phyloP scores from a whole-genome alignment of 2,888 invertebrate species.

The Omphaloscelis lunosa region DNA sequence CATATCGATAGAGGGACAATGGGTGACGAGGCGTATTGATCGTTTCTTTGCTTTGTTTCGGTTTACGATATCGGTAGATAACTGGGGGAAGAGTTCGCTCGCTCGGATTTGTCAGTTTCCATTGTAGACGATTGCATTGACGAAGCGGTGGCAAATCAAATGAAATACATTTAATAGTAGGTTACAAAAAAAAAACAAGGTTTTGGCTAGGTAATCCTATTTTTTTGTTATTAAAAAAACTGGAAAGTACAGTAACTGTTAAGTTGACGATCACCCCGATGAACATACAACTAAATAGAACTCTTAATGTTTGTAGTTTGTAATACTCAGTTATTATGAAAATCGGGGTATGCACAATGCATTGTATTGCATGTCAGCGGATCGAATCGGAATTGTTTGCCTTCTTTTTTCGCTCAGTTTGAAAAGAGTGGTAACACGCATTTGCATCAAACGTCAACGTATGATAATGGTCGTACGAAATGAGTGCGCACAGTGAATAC shows the following conservation, averaged over 20 bases:
- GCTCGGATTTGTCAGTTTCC: background rate
- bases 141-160: background rate
- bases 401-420: background rate
- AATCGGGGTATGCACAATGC: constrained; percentile 14
- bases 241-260: background rate
- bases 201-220: background rate
- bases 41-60: constrained; percentile 1
- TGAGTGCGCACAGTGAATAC: too few species aligned
- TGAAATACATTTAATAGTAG: background rate
- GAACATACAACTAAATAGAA: background rate
- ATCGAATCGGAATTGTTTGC: constrained; percentile 25
- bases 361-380: constrained; percentile 17
- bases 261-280: background rate
- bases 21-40: background rate
- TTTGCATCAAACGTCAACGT: background rate
- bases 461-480: too few species aligned
- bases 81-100: constrained; percentile 1
- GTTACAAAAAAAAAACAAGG: background rate
- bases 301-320: constrained; percentile 5
- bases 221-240: background rate
- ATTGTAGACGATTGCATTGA: background rate
- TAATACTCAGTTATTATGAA: constrained; percentile 29
- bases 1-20: constrained; percentile 31
- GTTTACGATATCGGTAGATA: background rate
- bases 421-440: background rate